Evolutionary conservation across 30 jellyfish, hydroid and myxozoan species (phyloP), one percentile per base, ranked within the genome.

Genomic region (Hydra vulgaris): DNA sequence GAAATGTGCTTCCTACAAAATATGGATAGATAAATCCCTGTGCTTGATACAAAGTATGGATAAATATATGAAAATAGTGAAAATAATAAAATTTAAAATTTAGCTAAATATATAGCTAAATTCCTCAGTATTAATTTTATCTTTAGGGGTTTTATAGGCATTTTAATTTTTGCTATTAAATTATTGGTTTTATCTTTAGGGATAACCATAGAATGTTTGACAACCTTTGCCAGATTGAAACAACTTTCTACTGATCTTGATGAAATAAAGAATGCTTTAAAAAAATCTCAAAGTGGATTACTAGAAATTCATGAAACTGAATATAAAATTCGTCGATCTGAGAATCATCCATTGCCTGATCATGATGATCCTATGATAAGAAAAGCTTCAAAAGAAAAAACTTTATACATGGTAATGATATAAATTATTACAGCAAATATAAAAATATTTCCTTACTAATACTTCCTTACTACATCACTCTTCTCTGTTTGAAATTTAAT

Each of bases 181-280:
- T 53, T 53, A 15, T 40, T 17, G 16, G 18, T 54, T 27, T 23
- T 12, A 8, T 23, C 27, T 27, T n/a, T 25, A 89, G 97, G 97
- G 97, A 88, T 89, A 18, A 15, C 95, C 0, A 27, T 89, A 56
- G 97, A 85, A 25, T 89, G 97, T 81, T 85, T 89, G 22, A 79
- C 81, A 77, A 89, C 97, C 21, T 89, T 89, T 71, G 84, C 82
- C 88, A 77, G 97, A 66, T 55, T 89, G 67, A 89, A 89, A 95
- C 69, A 69, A 53, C 80, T 89, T 1, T 74, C 97, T 27, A 85
- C 89, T 25, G 97, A 89, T 66, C 80, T 82, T 70, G 94, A 69
- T 72, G 95, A 40, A 21, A 89, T 89, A 25, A 26, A 74, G 20
- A 79, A 66, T 3, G 97, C 97, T 0, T 81, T 89, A 66, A 82